Evolutionary conservation across 2,797 vertebrate species (phyloP).

Genomic region (Fistularia commersonii): DNA sequence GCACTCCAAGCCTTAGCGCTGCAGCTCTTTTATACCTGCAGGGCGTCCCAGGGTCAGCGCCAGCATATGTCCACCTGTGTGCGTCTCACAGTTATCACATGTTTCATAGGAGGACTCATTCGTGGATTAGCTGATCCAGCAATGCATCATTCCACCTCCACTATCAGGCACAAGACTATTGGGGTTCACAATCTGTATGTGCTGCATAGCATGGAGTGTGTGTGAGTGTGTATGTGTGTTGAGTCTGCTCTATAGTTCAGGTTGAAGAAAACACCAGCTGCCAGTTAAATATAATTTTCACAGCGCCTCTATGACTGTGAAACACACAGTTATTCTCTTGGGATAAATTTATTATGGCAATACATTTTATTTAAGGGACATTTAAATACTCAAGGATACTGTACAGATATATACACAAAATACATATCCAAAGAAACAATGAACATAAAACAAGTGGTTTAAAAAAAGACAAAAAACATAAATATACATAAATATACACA

Average conservation of each 20-base stretch:
- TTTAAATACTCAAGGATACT: too few species aligned
- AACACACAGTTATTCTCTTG: too few species aligned
- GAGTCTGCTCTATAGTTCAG: too few species aligned
- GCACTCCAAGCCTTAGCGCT: neutral
- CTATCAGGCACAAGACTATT: neutral
- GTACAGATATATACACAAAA: too few species aligned
- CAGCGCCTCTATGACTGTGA: too few species aligned
- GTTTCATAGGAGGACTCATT: neutral
- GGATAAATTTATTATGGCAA: too few species aligned
- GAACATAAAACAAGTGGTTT: too few species aligned
- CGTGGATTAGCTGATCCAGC: constrained; percentile 32
- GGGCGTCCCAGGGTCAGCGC: neutral
- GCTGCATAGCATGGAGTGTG: neutral
- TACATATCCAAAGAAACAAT: too few species aligned
- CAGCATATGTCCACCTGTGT: constrained; percentile 45
- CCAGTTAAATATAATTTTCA: neutral
- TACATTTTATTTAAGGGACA: too few species aligned
- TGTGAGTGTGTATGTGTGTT: neutral
- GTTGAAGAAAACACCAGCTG: neutral
- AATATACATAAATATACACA: too few species aligned
- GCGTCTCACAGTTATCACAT: constrained; percentile 61
- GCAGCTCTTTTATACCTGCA: constrained; percentile 49
- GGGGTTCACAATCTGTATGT: neutral
- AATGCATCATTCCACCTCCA: constrained; percentile 11
- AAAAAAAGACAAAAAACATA: too few species aligned